Percentiles rank a stretch among this genome's conserved stretches.
Conservation (phyloP, 2,797 vertebrate genomes). For the Rachycentron canadum region DNA sequence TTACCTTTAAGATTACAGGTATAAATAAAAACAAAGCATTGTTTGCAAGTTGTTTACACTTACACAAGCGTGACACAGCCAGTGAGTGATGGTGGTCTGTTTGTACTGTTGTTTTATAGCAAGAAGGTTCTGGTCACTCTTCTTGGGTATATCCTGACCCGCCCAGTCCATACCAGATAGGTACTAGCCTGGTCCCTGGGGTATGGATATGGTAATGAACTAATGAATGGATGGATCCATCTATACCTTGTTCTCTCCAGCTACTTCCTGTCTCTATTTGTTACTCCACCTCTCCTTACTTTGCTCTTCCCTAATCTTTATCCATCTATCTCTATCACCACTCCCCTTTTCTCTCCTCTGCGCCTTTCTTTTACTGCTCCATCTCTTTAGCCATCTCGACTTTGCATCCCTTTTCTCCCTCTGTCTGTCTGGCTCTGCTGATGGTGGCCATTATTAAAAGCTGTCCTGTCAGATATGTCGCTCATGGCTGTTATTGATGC, state of each 20-base stretch:
- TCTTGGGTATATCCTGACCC: not conserved
- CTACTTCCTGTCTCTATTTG: slow-evolving; percentile 27
- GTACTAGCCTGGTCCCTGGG: not conserved
- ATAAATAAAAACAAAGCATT: not conserved
- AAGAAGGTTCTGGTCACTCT: not conserved
- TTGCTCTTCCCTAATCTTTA: slow-evolving; percentile 20
- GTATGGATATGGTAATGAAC: slow-evolving; percentile 23
- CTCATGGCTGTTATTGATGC: slow-evolving; percentile 79
- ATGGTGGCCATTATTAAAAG: slow-evolving; percentile 78
- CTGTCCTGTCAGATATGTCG: slow-evolving; percentile 68
- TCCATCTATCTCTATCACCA: slow-evolving; percentile 27
- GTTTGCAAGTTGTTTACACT: not conserved
- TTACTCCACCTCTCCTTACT: slow-evolving; percentile 14
- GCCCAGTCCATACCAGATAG: not conserved
- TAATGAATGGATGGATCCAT: slow-evolving; percentile 34
- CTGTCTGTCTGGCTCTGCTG: slow-evolving; percentile 66
- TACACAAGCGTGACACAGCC: not conserved
- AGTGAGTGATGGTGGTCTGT: not conserved
- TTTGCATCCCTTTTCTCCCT: slow-evolving; percentile 11
- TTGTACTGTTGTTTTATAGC: not conserved
- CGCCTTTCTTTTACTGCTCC: slow-evolving; percentile 3
- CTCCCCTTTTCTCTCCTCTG: not conserved
- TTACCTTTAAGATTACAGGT: not conserved
- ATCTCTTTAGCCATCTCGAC: slow-evolving; percentile 12
- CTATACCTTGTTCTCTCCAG: slow-evolving; percentile 8